Percentiles rank a stretch among this genome's conserved stretches.
Conservation (phyloP, 1,140 invertebrate genomes). For the Riptortus pedestris region DNA sequence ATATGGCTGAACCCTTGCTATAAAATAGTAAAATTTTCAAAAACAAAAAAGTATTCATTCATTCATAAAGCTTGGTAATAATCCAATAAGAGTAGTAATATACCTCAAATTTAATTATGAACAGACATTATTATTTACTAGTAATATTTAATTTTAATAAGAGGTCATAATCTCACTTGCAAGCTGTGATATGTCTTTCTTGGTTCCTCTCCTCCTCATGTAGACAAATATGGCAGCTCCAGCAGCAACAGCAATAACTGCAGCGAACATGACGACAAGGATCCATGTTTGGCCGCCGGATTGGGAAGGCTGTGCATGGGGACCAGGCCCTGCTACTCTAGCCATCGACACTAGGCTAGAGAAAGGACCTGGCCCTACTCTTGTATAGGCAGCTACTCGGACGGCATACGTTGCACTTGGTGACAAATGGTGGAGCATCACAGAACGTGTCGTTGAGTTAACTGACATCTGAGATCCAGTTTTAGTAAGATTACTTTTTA, state of each 20-base stretch:
- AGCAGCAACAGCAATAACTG: conserved; percentile 47
- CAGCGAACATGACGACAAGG: conserved; percentile 52
- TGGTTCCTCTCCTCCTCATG: conserved; percentile 47
- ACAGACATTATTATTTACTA: too few species aligned
- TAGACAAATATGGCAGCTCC: conserved; percentile 46
- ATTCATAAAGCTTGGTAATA: too few species aligned
- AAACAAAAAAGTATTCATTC: too few species aligned
- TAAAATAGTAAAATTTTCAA: too few species aligned
- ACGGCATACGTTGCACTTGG: conserved; percentile 58
- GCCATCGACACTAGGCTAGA: conserved; percentile 47
- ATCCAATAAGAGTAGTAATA: too few species aligned
- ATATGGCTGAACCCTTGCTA: too few species aligned
- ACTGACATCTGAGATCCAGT: conserved; percentile 57
- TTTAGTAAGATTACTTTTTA: conserved; percentile 50
- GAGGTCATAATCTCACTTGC: too few species aligned
- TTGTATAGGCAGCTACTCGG: conserved; percentile 60
- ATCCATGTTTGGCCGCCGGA: conserved; percentile 55
- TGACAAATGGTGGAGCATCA: conserved; percentile 61
- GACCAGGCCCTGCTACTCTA: conserved; percentile 42
- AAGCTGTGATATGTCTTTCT: conserved; percentile 31
- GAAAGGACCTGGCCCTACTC: conserved; percentile 55
- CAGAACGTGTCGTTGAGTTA: conserved; percentile 58
- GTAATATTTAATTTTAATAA: too few species aligned
- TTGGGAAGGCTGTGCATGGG: conserved; percentile 20
- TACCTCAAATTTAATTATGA: too few species aligned